Evolutionary conservation across 2,113 vertebrate species (phyloP), one percentile per base, ranked within the genome.

Genomic region (Kryptolebias marmoratus): DNA sequence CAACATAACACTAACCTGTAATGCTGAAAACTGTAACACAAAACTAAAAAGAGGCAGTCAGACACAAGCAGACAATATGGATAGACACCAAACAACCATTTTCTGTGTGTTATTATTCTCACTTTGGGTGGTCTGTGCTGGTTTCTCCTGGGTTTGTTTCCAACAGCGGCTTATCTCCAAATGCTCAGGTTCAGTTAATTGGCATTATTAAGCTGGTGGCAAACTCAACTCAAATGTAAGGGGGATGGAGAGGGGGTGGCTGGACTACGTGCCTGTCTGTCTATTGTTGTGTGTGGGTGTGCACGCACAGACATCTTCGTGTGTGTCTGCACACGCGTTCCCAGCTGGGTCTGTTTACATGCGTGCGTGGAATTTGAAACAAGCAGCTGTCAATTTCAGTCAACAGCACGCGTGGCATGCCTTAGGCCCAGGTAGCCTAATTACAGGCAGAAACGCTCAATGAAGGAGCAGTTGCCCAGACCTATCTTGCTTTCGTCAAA

Each of bases 341-440:
- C 64, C 73, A 68, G 58, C 79, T 85, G 73, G 77, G 79, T 68
- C 36, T 81, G 18, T 55, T 27, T 42, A n/a, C 62, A 53, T 36
- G 45, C 4, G 13, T 73, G 75, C 69, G 27, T 54, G 59, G 82
- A 88, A 92, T 92, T 75, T 88, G 86, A 90, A 91, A 87, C 86
- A 84, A 87, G 82, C 79, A 77, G 71, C 90, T 93, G 90, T 92
- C 92, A 90, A 86, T 93, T 91, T 89, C 85, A 89, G 89, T 93
- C 90, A 90, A 77, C 58, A 52, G 39, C 50, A 50, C 36, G 59
- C 81, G 32, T 80, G 83, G 73, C 86, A 80, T 82, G 91, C 86
- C 83, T 72, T 57, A 76, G 85, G 89, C 86, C 82, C 87, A 90
- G 88, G 89, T 90, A 92, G 88, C 62, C 91, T 90, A 93, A 93